Base-by-base conservation (phyloP, 2,113 vertebrate genomes). In the Anarhynchus alexandrinus region DNA sequence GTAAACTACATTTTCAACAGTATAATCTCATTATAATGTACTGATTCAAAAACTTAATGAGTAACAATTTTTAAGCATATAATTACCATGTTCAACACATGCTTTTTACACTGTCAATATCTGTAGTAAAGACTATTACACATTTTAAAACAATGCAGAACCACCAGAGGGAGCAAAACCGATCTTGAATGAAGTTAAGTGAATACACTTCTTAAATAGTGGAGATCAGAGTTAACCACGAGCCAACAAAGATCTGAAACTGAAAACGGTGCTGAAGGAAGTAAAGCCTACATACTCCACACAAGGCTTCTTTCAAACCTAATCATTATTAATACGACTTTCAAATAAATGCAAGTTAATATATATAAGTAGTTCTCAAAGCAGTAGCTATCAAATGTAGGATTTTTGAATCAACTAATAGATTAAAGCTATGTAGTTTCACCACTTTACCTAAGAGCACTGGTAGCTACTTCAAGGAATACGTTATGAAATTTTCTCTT, bases 221-320 rank as follows among this genome's bases (percentile, higher is more conserved):
- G 6, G 42, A 45, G 26, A 42, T 1, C 1, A 9, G n/a, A 73
- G 38, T 36, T 32, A 58, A 94, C 66, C 8, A 40, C 0, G 1
- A 17, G 54, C 32, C 61, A 55, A 25, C 26, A 57, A 22, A 2
- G 4, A 49, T 3, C 18, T 26, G 71, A 66, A 96, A 93, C 55
- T 19, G 40, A 47, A 94, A 86, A n/a, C 0, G 12, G 19, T 30
- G 54, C 55, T 61, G 21, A 47, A 64, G 55, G 40, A 94, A 94
- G 58, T 19, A 51, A 70, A 91, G 17, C 32, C 59, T 32, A 36
- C 15, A 11, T 4, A 34, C 13, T 57, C 9, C 47, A 59, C 29
- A 79, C 65, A 84, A 17, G 1, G 9, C 32, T 49, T 19, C 40
- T 62, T 55, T 42, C 43, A 71, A 64, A 38, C 10, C 1, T 0